Base-by-base conservation (phyloP, 2,888 invertebrate genomes). In the Pharmacophagus antenor region DNA sequence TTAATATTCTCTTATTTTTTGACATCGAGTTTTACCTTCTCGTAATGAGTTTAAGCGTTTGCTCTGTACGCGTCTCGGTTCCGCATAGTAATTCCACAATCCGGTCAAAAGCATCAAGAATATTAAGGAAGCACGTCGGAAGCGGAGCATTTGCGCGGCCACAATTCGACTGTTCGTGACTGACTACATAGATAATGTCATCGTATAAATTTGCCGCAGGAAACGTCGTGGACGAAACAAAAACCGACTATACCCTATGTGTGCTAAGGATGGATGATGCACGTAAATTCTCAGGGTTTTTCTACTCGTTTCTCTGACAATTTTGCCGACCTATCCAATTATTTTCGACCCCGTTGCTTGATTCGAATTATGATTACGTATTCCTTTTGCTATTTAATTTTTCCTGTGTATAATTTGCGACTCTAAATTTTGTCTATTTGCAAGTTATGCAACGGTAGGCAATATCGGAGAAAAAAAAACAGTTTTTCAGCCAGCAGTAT, bases 321-420 rank as follows among this genome's bases (percentile, higher is more conserved):
- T 58, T 58, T 58, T 58, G 58, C 18, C 41, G 58, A 58, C 53
- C 48, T 58, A 23, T 41, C 58, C 58, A 58, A 58, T 58, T 58
- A 58, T 53, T 52, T 58, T 58, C 41, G 58, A 58, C 58, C 51
- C 51, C 41, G 53, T 41, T 48, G 58, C 21, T 52, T 53, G 53
- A 48, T 58, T 58, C 31, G 41, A 52, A 53, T 48, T 18, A 15
- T 25, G 47, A 47, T 47, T 53, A 48, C 27, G 44, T 51, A 22
- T 58, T 57, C 42, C 18, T 56, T 25, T 22, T 58, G 18, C 18
- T 31, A 18, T 50, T 50, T 21, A 22, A 42, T 21, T 44, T 20
- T 25, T 50, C 27, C 25, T n/a, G 6, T 25, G 49, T 25, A 17
- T 27, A 23, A 23, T 37, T 56, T 18, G 23, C 20, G 8, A 18